Base-by-base conservation (phyloP, 1,140 invertebrate species). In the Amphibalanus amphitrite region DNA sequence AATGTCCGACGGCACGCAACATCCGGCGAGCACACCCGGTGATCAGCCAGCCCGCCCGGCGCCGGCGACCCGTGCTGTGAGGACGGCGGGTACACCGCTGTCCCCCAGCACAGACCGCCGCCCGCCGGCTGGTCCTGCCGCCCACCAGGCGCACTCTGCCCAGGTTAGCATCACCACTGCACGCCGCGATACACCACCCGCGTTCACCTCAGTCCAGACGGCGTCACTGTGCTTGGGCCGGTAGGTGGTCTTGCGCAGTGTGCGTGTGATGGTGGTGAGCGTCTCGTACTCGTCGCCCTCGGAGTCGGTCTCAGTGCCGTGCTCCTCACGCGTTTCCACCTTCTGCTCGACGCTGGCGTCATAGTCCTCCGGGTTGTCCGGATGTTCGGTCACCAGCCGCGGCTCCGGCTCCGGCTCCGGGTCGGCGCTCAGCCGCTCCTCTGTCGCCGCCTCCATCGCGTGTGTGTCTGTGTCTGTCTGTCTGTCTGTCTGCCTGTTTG, bases 221-320 rank as follows among this genome's bases (percentile, higher is more conserved):
- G 47, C 47, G 17, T 20, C 47, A 59, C 17, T 38, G 33, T 38
- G 33, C 17, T 59, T 59, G 6, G 65, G 65, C n/a, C n/a, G n/a
- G 65, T 67, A 67, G 23, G 65, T 67, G 65, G 65, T 67, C 65
- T 67, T 67, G 3, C 20, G 3, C 10, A 67, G 10, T 8, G 65
- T 67, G 65, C 65, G 65, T 25, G 65, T 67, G n/a, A 67, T 67
- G 26, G 65, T 67, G 26, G 65, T 67, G 26, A 67, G 26, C 65
- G 65, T 67, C 28, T 67, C 65, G 28, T 67, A 67, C 65, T 67
- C 65, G n/a, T 67, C 65, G 6, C 28, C 65, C 26, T 26, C 20
- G 65, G 6, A 10, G 65, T 28, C 65, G 8, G n/a, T 23, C 47
- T 59, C 47, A 1, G 10, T 20, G 47, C 47, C 47, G 10, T 23